phyloP scores from a whole-genome alignment of 1,140 invertebrate species.

The Pentalonia nigronervosa region DNA sequence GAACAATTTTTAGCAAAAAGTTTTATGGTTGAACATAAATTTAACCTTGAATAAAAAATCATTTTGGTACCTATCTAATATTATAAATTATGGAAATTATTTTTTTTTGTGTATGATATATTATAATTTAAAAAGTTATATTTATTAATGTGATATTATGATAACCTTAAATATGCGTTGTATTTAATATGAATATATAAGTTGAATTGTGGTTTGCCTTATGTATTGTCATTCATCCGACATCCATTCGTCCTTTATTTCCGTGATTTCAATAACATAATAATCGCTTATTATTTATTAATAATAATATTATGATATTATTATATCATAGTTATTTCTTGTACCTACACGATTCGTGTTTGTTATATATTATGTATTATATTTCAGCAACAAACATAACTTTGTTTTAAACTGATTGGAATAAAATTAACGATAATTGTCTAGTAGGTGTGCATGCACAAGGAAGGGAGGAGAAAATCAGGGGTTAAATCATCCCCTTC shows the following conservation, averaged over 20 bases:
- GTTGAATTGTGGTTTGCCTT: not conserved
- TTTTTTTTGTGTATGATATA: no score
- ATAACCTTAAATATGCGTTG: not conserved
- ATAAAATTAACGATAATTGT: not conserved
- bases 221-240: not conserved
- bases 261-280: not conserved
- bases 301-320: not conserved
- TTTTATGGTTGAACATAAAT: not conserved
- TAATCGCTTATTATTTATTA: not conserved
- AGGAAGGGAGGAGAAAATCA: not conserved
- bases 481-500: no score
- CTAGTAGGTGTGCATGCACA: not conserved
- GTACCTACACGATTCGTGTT: not conserved
- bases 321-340: not conserved
- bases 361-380: not conserved
- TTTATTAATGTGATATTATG: not conserved
- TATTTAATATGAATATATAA: constrained; percentile 1
- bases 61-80: not conserved
- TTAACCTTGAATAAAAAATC: not conserved
- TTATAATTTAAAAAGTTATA: no score
- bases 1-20: not conserved
- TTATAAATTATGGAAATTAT: no score
- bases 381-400: not conserved
- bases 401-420: not conserved
- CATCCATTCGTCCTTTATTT: not conserved